phyloP scores from a whole-genome alignment of 2,113 vertebrate genomes.

The Phrynosoma platyrhinos region DNA sequence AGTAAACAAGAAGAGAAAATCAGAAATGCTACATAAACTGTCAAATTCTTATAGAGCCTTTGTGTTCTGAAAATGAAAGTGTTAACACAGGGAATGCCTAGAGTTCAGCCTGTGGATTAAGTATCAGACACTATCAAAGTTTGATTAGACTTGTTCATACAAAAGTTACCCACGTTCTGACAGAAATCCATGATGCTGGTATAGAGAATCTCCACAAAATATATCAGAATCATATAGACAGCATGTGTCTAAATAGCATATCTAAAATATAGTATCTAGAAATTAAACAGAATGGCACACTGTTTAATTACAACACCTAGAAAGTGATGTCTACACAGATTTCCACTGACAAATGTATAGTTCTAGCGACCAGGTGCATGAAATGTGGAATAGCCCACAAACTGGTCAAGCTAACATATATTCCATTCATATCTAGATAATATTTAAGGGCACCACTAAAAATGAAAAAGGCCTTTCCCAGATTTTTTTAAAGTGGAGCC shows the following conservation, averaged over 20 bases:
- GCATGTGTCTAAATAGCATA: background rate
- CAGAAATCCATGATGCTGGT: background rate
- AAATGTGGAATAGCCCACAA: fast-evolving
- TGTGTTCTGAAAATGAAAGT: background rate
- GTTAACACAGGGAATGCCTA: background rate
- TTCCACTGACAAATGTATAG: background rate
- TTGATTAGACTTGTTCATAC: background rate
- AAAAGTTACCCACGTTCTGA: background rate
- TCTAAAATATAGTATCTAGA: no score
- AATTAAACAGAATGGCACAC: no score
- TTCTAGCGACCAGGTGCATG: fast-evolving
- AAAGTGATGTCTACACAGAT: background rate
- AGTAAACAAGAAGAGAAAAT: background rate
- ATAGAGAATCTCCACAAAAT: background rate
- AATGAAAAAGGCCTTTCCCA: constrained; percentile 7
- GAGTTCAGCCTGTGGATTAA: fast-evolving
- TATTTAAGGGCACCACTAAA: constrained; percentile 1
- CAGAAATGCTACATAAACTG: background rate
- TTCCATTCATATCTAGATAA: background rate
- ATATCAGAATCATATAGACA: background rate
- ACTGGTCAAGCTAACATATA: background rate
- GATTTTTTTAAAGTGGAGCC: background rate
- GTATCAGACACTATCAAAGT: fast-evolving
- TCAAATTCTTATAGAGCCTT: background rate
- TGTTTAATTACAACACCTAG: background rate